A percentile compares a stretch with the other conserved stretches of the same genome.
These are phyloP conservation scores for Mercenaria mercenaria DNA, from an alignment of 1,140 invertebrate species.

Conservation along the genomic window DNA sequence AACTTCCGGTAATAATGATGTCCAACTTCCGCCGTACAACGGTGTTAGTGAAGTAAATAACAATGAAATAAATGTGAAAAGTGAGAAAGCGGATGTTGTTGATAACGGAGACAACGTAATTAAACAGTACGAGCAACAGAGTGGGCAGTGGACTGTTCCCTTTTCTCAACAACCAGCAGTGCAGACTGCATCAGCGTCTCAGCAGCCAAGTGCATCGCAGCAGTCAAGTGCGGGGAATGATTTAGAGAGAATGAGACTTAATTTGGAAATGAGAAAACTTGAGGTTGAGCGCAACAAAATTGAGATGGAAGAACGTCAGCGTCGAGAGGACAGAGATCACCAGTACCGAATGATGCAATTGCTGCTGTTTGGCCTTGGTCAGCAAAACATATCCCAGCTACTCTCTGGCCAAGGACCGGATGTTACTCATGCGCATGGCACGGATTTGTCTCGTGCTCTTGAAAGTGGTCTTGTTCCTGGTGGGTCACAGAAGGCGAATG, in stretches of 20 bases:
- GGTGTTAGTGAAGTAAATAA: background rate
- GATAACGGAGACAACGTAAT: background rate
- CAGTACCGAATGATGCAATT: constrained; percentile 63
- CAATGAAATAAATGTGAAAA: background rate
- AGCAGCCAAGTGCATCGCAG: too few relatives aligned
- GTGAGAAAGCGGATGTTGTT: background rate
- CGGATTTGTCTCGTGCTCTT: constrained; percentile 50
- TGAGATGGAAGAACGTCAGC: constrained; percentile 59
- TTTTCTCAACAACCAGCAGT: background rate
- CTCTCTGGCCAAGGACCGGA: constrained; percentile 41
- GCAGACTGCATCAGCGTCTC: background rate
- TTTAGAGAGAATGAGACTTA: constrained; percentile 49
- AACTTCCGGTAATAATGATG: background rate
- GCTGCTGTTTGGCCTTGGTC: constrained; percentile 56
- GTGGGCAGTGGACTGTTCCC: background rate
- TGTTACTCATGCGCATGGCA: constrained; percentile 36
- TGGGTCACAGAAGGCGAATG: constrained; percentile 42
- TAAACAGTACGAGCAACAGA: background rate
- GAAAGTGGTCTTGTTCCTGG: constrained; percentile 63
- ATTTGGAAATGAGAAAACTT: constrained; percentile 57
- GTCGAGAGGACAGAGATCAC: constrained; percentile 57
- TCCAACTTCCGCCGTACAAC: background rate
- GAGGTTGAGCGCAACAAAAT: constrained; percentile 61
- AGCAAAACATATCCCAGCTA: constrained; percentile 36
- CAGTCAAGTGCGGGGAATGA: background rate